These are phyloP conservation scores for Branchinecta lindahli DNA, from an alignment of 1,140 invertebrate species.

Conservation along the genomic window DNA sequence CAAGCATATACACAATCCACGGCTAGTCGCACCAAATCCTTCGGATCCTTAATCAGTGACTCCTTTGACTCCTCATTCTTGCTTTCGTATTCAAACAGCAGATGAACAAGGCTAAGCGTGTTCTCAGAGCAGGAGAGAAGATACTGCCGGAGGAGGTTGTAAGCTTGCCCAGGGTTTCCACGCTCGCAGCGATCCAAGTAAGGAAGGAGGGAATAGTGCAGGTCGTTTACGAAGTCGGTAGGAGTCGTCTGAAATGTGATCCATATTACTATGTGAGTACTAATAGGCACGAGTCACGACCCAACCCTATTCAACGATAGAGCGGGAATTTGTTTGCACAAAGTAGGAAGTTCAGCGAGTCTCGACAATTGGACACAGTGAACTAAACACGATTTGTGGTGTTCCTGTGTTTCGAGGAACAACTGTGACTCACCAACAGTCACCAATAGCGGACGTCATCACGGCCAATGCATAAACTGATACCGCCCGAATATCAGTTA, in stretches of 20 bases:
- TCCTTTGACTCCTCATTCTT: constrained; percentile 23
- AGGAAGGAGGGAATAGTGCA: constrained; percentile 43
- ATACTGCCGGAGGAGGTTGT: constrained; percentile 33
- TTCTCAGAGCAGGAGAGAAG: constrained; percentile 25
- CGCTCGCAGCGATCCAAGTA: constrained; percentile 43
- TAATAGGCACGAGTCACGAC: too few species aligned
- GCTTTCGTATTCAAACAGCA: constrained; percentile 25
- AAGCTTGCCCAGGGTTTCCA: constrained; percentile 32
- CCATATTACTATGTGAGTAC: too few species aligned
- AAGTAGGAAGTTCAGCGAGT: too few species aligned
- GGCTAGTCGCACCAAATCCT: constrained; percentile 34
- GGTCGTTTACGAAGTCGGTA: constrained; percentile 41
- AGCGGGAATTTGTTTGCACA: too few species aligned
- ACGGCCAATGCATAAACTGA: too few species aligned
- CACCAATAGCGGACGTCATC: too few species aligned
- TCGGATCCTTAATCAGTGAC: constrained; percentile 30
- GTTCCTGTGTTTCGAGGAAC: too few species aligned
- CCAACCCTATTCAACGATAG: too few species aligned
- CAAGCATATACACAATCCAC: constrained; percentile 39
- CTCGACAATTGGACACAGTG: too few species aligned
- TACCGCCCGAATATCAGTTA: too few species aligned
- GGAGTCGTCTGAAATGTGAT: constrained; percentile 32
- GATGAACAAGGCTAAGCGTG: constrained; percentile 18
- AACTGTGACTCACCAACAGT: too few species aligned
- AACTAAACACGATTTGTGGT: too few species aligned